Conservation (phyloP, 2,797 vertebrate species). For the Takifugu ocellatus region DNA sequence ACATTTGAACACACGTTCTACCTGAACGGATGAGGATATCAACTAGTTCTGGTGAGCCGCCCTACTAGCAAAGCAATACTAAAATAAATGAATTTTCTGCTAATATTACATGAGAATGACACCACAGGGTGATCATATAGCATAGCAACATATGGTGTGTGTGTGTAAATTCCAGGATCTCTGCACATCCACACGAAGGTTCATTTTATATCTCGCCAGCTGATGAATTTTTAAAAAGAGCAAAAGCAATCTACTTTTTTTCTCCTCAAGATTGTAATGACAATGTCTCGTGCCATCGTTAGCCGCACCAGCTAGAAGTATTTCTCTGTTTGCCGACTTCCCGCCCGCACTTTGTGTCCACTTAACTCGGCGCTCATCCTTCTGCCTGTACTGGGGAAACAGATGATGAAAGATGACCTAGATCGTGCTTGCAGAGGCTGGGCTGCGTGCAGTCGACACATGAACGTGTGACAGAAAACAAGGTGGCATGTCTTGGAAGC, state of each 20-base stretch:
- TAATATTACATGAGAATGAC: not conserved
- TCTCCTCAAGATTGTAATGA: too few species aligned
- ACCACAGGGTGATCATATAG: not conserved
- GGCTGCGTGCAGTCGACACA: constrained; percentile 36
- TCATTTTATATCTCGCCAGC: constrained; percentile 3
- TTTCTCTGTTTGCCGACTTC: constrained; percentile 23
- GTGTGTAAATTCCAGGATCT: constrained; percentile 1
- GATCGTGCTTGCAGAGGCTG: constrained; percentile 56
- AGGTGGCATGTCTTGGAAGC: constrained; percentile 55
- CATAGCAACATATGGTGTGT: not conserved
- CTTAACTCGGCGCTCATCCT: constrained; percentile 53
- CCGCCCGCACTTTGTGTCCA: constrained; percentile 44
- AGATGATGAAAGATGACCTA: constrained; percentile 71
- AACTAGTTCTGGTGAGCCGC: too few species aligned
- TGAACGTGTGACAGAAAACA: constrained; percentile 54
- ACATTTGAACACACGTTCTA: too few species aligned
- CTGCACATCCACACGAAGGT: not conserved
- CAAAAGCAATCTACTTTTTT: too few species aligned
- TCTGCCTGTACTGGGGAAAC: constrained; percentile 38
- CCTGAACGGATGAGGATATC: too few species aligned
- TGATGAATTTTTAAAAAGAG: not conserved
- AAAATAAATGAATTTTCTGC: constrained; percentile 1
- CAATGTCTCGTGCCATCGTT: constrained; percentile 25
- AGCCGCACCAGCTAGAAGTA: constrained; percentile 28
- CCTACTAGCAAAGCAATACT: not conserved